A percentile compares a stretch with the other conserved stretches of the same genome.
phyloP scores from a whole-genome alignment of 2,888 invertebrate genomes.

The Vandiemenella viatica region DNA sequence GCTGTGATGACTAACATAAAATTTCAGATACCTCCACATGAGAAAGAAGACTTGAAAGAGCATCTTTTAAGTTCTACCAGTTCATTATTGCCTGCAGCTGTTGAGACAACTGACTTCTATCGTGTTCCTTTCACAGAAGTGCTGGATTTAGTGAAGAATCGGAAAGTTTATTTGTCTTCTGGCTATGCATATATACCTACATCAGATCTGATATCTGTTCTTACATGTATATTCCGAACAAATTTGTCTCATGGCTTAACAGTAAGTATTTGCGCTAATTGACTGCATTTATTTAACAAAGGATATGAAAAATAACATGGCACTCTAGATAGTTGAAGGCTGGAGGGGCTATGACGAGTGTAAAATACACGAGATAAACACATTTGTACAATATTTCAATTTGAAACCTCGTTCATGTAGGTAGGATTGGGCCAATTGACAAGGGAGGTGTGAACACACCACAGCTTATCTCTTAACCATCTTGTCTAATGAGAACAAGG shows the following conservation, averaged over 20 bases:
- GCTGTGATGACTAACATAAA: slow-evolving; percentile 9
- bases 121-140: slow-evolving; percentile 80
- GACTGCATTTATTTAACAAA: too few species aligned
- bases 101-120: slow-evolving; percentile 53
- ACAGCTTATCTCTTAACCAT: too few species aligned
- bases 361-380: too few species aligned
- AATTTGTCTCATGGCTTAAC: slow-evolving; percentile 51
- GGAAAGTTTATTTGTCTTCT: slow-evolving; percentile 60
- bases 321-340: too few species aligned
- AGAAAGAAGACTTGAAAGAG: slow-evolving; percentile 45
- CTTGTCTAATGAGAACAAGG: too few species aligned
- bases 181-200: slow-evolving; percentile 83
- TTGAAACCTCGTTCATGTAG: too few species aligned
- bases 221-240: slow-evolving; percentile 59
- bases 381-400: too few species aligned
- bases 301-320: too few species aligned
- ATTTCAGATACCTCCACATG: slow-evolving; percentile 43
- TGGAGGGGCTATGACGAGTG: too few species aligned
- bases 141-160: slow-evolving; percentile 59
- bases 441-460: too few species aligned
- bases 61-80: slow-evolving; percentile 45
- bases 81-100: slow-evolving; percentile 35
- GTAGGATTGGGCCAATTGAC: too few species aligned
- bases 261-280: slow-evolving; percentile 28
- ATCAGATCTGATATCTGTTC: slow-evolving; percentile 67